Conservation (phyloP, 2,797 vertebrate genomes). For the Melanotaenia nigrans region DNA sequence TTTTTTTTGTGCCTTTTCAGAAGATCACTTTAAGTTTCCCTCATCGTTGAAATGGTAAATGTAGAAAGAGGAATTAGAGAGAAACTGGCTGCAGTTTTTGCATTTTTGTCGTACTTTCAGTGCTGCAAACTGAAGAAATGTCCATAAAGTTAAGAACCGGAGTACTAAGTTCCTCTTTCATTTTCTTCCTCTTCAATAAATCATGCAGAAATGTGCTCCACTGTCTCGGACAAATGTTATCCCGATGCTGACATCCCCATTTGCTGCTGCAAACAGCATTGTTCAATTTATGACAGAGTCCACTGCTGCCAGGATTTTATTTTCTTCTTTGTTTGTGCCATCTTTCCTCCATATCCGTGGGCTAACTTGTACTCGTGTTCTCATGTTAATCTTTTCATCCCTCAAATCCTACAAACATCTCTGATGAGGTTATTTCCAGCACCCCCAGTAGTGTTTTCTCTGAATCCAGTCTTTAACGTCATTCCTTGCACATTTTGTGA, state of each 20-base stretch:
- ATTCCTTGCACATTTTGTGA: conserved; percentile 33
- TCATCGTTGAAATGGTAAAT: neutral
- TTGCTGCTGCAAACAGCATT: neutral
- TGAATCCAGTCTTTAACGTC: conserved; percentile 45
- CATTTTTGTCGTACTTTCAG: neutral
- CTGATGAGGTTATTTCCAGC: conserved; percentile 41
- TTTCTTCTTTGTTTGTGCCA: neutral
- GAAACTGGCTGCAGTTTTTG: conserved; percentile 31
- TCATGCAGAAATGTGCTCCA: conserved; percentile 3
- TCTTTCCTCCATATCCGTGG: conserved; percentile 15
- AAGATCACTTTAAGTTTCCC: neutral
- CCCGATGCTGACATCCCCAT: conserved; percentile 9
- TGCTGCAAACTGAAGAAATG: conserved; percentile 13
- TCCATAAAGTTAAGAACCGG: neutral
- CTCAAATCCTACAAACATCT: conserved; percentile 23
- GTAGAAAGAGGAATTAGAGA: conserved; percentile 21
- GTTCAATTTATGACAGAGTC: neutral
- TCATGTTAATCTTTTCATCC: conserved; percentile 5
- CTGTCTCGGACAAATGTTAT: conserved; percentile 33
- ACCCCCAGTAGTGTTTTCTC: conserved; percentile 21
- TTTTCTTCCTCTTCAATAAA: conserved; percentile 36
- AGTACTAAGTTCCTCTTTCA: neutral
- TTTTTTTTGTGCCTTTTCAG: neutral
- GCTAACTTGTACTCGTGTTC: conserved; percentile 8
- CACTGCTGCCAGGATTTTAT: neutral